These are phyloP conservation scores for Parauchenoglanis ngamensis DNA, from an alignment of 2,797 vertebrate species.

Conservation along the genomic window DNA sequence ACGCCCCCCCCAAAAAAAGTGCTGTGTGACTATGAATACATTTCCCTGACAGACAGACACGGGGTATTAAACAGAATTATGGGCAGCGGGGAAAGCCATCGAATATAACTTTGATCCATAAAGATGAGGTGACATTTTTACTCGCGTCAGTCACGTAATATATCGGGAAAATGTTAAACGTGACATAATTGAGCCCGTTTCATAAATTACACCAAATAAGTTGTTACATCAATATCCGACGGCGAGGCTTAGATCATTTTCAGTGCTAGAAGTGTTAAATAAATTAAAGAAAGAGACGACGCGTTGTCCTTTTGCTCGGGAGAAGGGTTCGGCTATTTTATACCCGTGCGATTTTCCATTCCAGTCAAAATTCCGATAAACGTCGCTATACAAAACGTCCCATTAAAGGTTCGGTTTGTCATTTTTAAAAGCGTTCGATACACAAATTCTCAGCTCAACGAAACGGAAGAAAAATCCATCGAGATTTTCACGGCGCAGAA, in stretches of 20 bases:
- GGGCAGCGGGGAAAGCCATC: conserved; percentile 47
- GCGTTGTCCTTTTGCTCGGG: background rate
- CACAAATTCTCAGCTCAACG: background rate
- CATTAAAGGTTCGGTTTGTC: background rate
- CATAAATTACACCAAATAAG: conserved; percentile 57
- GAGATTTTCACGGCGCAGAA: background rate
- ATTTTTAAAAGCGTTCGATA: background rate
- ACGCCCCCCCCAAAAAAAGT: background rate
- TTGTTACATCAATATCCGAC: conserved; percentile 47
- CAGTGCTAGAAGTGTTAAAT: conserved; percentile 8
- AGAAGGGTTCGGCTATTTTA: background rate
- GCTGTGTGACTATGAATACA: conserved; percentile 58
- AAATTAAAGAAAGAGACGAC: background rate
- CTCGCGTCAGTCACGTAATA: conserved; percentile 48
- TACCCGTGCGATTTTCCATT: background rate
- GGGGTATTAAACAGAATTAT: conserved; percentile 61
- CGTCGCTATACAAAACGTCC: too few species aligned
- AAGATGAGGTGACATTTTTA: conserved; percentile 61
- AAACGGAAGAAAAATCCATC: background rate
- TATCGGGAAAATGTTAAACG: conserved; percentile 55
- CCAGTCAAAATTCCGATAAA: background rate
- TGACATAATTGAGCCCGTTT: conserved; percentile 57
- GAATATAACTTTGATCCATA: conserved; percentile 59
- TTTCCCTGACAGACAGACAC: conserved; percentile 51
- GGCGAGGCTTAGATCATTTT: conserved; percentile 48